Conservation (phyloP, 2,113 vertebrate species). For the Hemibates koningsi region DNA sequence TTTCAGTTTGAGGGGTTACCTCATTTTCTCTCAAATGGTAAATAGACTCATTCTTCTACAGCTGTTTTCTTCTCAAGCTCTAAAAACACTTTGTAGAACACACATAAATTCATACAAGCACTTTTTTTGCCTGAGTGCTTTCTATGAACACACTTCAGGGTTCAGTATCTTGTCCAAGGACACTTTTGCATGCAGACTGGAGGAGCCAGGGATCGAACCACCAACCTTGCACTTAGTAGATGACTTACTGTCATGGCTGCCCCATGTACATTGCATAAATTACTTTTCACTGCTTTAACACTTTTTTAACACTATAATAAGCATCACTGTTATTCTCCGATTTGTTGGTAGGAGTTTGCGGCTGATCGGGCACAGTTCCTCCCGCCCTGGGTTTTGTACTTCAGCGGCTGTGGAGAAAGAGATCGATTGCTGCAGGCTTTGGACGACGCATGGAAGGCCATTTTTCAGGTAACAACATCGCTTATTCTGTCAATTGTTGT, state of each 20-base stretch:
- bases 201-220: background rate
- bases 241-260: background rate
- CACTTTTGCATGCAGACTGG: background rate
- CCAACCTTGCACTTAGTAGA: background rate
- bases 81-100: background rate
- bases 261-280: background rate
- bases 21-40: background rate
- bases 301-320: background rate
- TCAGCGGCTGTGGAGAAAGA: conserved; percentile 85
- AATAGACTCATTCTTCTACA: background rate
- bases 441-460: conserved; percentile 72
- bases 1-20: background rate
- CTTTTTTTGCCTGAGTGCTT: background rate
- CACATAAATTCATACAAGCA: background rate
- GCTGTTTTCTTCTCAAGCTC: background rate
- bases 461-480: conserved; percentile 79
- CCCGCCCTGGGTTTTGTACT: conserved; percentile 90
- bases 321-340: background rate
- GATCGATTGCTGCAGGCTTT: conserved; percentile 82
- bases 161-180: background rate
- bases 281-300: background rate
- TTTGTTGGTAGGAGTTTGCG: conserved; percentile 81
- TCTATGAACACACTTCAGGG: background rate
- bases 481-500: background rate
- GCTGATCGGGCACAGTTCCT: conserved; percentile 78